Base-by-base conservation (phyloP, 1,140 invertebrate genomes). In the Drosophila serrata region DNA sequence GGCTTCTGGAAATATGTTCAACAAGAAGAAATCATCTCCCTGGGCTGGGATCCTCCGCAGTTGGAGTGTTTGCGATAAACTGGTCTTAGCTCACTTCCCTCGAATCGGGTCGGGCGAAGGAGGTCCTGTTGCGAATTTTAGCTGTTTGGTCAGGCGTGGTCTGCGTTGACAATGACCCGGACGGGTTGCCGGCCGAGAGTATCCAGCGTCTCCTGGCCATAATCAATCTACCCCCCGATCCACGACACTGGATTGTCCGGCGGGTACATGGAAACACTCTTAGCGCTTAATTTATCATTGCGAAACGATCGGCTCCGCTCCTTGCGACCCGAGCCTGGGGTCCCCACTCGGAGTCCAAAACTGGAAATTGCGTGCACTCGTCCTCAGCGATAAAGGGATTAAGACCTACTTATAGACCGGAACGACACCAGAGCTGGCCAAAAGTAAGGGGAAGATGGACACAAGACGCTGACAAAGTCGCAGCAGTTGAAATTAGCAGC, bases 211-310 rank as follows among this genome's bases (percentile, higher is more conserved):
- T 48, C 33, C 56, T 60, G 79, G 35, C 35, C 64, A 92, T 75
- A 92, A 92, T 92, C 90, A 92, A 92, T 92, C 82, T 92, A 82
- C 80, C 69, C 69, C 74, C 65, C 72, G 65, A 58, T 59, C 69
- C 63, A 48, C 79, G 90, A 86, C 90, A 92, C 69, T 82, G 90
- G 90, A 92, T 91, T 92, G 90, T 91, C 90, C 81, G 76, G 64
- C 70, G 61, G 73, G 76, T 91, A 92, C 91, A 92, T 80, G 91
- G 56, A 92, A 92, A 92, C 42, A 91, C 86, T 92, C 86, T 92
- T 92, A 92, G 90, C 79, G 81, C 79, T 88, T 92, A 91, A 92
- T 92, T 92, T 91, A 92, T 92, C 90, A 92, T 91, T 91, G 90
- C 91, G 73, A 88, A 88, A 75, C 82, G 90, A 92, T 92, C 91